A percentile compares a stretch with the other conserved stretches of the same genome.
These are phyloP conservation scores for Monoplex corrugatus DNA, from an alignment of 2,888 invertebrate species.

Conservation along the genomic window DNA sequence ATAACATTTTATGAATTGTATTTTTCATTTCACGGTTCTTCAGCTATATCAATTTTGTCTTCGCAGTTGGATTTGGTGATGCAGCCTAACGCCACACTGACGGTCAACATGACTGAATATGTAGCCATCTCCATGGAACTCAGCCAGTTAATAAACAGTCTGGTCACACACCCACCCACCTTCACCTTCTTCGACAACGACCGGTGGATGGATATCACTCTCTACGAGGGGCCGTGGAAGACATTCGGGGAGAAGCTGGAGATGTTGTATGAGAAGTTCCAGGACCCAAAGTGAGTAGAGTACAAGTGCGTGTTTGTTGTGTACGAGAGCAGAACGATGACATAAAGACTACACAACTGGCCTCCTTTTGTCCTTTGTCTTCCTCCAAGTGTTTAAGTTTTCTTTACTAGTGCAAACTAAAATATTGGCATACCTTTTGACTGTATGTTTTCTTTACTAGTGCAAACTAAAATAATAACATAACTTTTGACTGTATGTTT, in stretches of 20 bases:
- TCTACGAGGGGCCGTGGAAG: conserved; percentile 59
- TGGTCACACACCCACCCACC: conserved; percentile 59
- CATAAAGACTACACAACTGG: too few species aligned
- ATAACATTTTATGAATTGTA: not conserved
- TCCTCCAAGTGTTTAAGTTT: not conserved
- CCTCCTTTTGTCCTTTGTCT: not conserved
- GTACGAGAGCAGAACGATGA: too few species aligned
- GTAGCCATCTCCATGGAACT: conserved; percentile 50
- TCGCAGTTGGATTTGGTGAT: conserved; percentile 25
- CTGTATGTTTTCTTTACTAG: too few species aligned
- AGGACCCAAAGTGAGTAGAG: conserved; percentile 53
- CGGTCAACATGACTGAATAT: conserved; percentile 51
- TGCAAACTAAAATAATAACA: too few species aligned
- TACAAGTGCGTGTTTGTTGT: too few species aligned
- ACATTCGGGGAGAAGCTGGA: conserved; percentile 53
- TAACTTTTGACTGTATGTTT: too few species aligned
- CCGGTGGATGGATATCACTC: conserved; percentile 57
- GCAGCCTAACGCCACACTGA: conserved; percentile 21
- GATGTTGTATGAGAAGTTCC: conserved; percentile 33
- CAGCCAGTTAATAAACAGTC: conserved; percentile 54
- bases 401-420: too few species aligned
- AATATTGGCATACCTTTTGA: too few species aligned
- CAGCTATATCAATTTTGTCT: not conserved
- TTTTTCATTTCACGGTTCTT: not conserved
- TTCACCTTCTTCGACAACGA: conserved; percentile 56